These are phyloP conservation scores for Andrena trimmerana DNA, from an alignment of 2,888 invertebrate species.

Conservation along the genomic window DNA sequence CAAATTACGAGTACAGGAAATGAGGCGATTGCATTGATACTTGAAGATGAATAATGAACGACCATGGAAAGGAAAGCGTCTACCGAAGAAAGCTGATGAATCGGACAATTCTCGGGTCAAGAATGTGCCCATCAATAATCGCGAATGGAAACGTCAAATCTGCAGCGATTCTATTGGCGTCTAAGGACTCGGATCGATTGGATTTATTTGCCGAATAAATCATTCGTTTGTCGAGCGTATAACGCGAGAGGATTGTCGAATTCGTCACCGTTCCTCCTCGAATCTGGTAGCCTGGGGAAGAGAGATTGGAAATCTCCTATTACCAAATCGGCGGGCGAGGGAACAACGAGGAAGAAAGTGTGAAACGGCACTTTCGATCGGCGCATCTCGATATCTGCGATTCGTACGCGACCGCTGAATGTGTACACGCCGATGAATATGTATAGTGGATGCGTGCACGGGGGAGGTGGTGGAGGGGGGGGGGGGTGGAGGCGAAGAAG, in stretches of 20 bases:
- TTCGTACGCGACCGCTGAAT: background rate
- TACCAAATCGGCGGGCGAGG: slow-evolving; percentile 20
- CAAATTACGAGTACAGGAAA: background rate
- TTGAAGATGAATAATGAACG: slow-evolving; percentile 1
- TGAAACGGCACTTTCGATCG: slow-evolving; percentile 57
- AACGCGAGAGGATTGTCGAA: background rate
- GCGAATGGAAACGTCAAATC: slow-evolving; percentile 13
- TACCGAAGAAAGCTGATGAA: slow-evolving; percentile 6
- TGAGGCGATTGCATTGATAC: background rate
- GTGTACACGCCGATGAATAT: slow-evolving; percentile 16
- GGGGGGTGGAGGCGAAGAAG: background rate
- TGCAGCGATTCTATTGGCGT: background rate
- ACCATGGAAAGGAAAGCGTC: slow-evolving; percentile 14
- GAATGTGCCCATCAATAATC: slow-evolving; percentile 23
- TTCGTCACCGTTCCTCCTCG: background rate
- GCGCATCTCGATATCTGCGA: slow-evolving; percentile 33
- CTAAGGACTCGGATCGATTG: background rate
- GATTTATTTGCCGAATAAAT: background rate
- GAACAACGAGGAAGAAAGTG: slow-evolving; percentile 46
- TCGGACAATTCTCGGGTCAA: background rate
- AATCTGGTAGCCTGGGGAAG: background rate
- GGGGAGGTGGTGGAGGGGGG: background rate
- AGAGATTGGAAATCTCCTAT: slow-evolving; percentile 35
- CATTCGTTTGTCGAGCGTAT: background rate
- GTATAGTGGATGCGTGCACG: slow-evolving; percentile 15